phyloP scores from a whole-genome alignment of 2,113 vertebrate species.

The Elephantulus edwardii region DNA sequence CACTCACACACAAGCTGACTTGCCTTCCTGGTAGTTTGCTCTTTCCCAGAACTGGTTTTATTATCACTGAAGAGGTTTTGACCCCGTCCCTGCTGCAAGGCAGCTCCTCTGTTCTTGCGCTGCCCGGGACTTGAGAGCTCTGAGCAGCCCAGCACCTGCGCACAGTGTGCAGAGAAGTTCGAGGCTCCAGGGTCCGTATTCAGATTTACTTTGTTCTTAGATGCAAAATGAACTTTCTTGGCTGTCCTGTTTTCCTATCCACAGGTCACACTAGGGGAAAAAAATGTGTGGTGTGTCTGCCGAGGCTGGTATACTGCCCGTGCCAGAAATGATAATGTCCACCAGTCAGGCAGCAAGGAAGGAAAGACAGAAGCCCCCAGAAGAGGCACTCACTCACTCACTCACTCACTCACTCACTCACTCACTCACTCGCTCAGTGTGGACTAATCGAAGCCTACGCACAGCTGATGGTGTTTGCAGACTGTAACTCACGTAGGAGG shows the following conservation, averaged over 20 bases:
- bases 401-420: no score
- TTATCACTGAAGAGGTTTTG: not conserved
- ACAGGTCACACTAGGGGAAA: not conserved
- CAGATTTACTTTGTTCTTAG: not conserved
- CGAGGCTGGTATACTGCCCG: not conserved
- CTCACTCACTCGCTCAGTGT: no score
- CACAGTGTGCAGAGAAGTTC: accelerated
- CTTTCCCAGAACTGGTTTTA: not conserved
- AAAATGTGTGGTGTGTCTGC: not conserved
- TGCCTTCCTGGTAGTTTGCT: not conserved
- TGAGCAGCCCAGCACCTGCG: not conserved
- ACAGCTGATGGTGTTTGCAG: no score
- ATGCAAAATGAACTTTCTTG: not conserved
- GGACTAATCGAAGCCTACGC: no score
- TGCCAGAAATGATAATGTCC: not conserved
- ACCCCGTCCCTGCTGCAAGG: accelerated
- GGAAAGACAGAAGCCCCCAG: not conserved
- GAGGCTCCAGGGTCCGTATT: not conserved
- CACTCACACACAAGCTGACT: not conserved
- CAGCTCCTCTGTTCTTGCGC: accelerated
- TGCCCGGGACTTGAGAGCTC: not conserved
- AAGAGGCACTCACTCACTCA: not conserved
- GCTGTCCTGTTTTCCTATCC: not conserved
- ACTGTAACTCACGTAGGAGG: no score
- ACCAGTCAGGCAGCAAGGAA: not conserved